Evolutionary conservation across 2,113 vertebrate genomes (phyloP), one percentile per base, ranked within the genome.

Genomic region (Aptenodytes forsteri): DNA sequence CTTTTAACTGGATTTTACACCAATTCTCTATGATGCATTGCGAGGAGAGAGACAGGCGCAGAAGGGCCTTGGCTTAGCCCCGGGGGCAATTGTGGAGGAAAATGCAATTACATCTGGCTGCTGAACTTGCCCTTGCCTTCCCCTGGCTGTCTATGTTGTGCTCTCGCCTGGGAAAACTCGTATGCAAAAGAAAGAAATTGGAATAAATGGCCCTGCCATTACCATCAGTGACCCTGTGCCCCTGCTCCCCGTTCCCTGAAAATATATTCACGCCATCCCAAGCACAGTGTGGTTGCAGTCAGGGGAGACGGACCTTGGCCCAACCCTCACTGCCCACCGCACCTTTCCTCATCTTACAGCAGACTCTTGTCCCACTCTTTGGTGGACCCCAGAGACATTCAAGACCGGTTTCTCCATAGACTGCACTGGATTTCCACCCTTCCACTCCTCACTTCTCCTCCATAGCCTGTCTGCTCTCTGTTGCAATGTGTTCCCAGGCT

Each of bases 21-120:
- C 93, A 93, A 97, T 97, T 97, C 95, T 94, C 73, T 91, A 66
- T 82, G 77, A 96, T 91, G 92, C 78, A 92, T 95, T 93, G 87
- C 87, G 83, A 95, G 72, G 76, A 89, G 70, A 85, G 77, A 97
- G 73, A 62, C 76, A 91, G 93, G 93, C 62, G 1, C 93, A 95
- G 93, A 52, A 93, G 87, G 88, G 91, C 47, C 82, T 76, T 83
- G 96, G 17, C 86, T 96, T 58, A 95, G 91, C 93, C 94, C 92
- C 0, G 70, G 65, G 97, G 96, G 97, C 94, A 77, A 92, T 87
- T 96, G 89, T 93, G 95, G 97, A 98, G 71, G 94, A 97, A 98
- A 98, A 98, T 98, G 97, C 98, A 98, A 98, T 98, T 98, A 98
- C 92, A 90, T 97, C 89, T 88, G 70, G 75, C 66, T 92, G 78